phyloP scores from a whole-genome alignment of 2,113 vertebrate species.

The Neoarius graeffei region DNA sequence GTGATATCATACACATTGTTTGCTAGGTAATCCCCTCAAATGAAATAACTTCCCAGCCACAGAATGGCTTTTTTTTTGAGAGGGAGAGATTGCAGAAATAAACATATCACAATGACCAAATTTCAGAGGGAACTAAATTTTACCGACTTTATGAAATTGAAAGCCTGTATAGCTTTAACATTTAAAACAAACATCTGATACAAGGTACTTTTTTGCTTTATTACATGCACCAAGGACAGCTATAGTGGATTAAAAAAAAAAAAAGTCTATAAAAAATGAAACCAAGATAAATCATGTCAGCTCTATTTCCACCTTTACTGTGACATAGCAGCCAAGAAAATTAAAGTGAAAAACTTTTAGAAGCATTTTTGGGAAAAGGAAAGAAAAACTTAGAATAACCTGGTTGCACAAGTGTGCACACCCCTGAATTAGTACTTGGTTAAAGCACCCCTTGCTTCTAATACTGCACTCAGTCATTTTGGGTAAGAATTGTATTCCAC shows the following conservation, averaged over 20 bases:
- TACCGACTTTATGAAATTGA: too few species aligned
- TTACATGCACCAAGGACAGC: neutral
- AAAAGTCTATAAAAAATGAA: neutral
- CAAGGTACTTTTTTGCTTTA: neutral
- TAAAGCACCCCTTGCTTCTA: neutral
- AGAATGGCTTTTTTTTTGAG: too few species aligned
- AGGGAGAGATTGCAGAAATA: too few species aligned
- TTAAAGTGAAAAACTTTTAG: neutral
- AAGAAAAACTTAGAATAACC: neutral
- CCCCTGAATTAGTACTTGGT: neutral
- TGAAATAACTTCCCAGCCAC: too few species aligned
- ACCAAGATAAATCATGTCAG: neutral
- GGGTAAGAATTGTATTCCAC: neutral
- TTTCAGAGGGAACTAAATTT: too few species aligned
- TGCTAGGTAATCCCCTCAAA: too few species aligned
- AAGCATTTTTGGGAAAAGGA: neutral
- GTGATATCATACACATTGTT: too few species aligned
- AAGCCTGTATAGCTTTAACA: neutral
- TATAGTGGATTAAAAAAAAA: neutral
- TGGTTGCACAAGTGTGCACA: neutral
- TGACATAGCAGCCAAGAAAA: neutral
- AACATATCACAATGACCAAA: too few species aligned
- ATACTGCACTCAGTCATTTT: neutral
- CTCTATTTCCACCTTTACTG: neutral
- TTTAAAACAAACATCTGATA: neutral